Evolutionary conservation across 2,113 vertebrate genomes (phyloP).

Genomic region (Anhinga rufa): DNA sequence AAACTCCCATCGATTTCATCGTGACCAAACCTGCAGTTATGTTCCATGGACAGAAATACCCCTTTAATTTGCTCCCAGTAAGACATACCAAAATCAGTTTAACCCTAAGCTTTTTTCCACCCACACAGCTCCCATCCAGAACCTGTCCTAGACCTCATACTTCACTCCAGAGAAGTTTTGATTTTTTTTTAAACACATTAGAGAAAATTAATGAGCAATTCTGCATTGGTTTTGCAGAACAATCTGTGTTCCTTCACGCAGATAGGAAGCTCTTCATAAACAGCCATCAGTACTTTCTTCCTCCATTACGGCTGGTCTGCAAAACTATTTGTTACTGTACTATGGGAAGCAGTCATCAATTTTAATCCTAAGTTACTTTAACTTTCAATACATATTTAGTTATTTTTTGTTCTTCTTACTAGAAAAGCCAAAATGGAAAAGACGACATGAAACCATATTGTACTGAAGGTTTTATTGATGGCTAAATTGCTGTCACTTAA

Average conservation of each 20-base stretch:
- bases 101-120: background rate
- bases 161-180: background rate
- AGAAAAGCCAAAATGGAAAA: background rate
- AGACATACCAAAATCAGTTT: background rate
- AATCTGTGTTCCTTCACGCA: background rate
- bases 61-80: background rate
- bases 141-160: background rate
- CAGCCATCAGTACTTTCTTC: background rate
- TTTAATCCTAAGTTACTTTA: background rate
- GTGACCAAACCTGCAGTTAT: background rate
- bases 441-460: background rate
- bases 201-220: background rate
- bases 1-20: background rate
- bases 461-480: constrained; percentile 47
- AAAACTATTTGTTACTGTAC: background rate
- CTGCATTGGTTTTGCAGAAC: background rate
- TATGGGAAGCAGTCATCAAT: background rate
- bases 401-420: background rate
- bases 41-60: background rate
- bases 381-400: background rate
- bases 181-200: accelerated
- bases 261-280: background rate
- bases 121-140: background rate
- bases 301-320: background rate
- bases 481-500: constrained; percentile 7